Conservation (phyloP, 2,888 invertebrate species). For the Himalopsyche kuldschensis region DNA sequence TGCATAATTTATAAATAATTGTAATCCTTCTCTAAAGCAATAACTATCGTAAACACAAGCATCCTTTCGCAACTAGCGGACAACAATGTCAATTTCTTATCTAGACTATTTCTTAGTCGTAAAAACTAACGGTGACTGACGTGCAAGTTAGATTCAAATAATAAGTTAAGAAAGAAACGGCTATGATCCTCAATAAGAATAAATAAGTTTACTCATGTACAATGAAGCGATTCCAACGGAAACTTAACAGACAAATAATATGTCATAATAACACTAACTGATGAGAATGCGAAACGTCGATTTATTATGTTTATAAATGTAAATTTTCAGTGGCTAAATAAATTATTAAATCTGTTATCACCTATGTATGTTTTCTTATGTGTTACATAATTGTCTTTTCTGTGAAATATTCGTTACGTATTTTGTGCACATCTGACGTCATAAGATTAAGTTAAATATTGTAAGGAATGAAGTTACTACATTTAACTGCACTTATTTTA, state of each 20-base stretch:
- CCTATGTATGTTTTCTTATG: no score
- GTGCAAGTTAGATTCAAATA: no score
- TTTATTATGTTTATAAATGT: no score
- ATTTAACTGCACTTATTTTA: not conserved
- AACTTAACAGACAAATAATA: no score
- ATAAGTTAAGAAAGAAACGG: no score
- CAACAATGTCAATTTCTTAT: not conserved
- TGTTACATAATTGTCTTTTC: not conserved
- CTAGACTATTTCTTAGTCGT: not conserved
- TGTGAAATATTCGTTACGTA: not conserved
- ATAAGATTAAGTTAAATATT: not conserved
- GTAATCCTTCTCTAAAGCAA: not conserved
- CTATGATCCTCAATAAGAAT: no score
- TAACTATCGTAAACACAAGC: not conserved
- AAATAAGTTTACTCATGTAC: no score
- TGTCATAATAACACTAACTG: no score
- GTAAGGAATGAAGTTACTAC: not conserved
- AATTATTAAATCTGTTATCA: no score
- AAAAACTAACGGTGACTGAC: not conserved
- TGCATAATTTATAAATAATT: not conserved
- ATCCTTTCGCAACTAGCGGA: not conserved
- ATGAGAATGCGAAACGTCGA: no score
- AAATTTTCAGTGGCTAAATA: no score
- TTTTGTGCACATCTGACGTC: not conserved
- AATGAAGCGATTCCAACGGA: no score